Evolutionary conservation across 2,888 invertebrate genomes (phyloP), one percentile per base, ranked within the genome.

Genomic region (Anarsia innoxiella): DNA sequence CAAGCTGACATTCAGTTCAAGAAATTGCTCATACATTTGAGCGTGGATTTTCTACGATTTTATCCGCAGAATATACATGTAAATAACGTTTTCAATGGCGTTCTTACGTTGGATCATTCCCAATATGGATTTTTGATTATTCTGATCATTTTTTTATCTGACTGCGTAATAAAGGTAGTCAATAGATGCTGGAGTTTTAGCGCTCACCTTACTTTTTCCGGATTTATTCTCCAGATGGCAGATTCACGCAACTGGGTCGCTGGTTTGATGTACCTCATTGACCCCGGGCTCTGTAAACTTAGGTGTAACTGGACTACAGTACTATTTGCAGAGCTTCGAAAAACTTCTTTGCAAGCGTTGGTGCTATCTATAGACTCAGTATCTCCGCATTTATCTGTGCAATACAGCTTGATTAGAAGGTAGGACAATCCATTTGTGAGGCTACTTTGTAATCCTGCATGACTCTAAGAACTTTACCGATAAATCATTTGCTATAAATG

Each of bases 211-310:
- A 19, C 19, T 19, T 19, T 19, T 19, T 5, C 19, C 19, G 19
- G 19, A 19, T 19, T 19, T 19, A 19, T 27, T 33, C 53, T 57
- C n/a, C 45, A 83, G 83, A 54, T 77, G 61, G 45, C 74, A 2
- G 66, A 66, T 41, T 47, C 57, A 1, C 60, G 62, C 2, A 39
- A 65, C 30, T 84, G 80, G 79, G 43, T 80, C 0, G 37, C 73
- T 4, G 83, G 82, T 0, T 49, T 84, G 4, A 69, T 76, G 66
- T 80, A 73, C 37, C 37, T 84, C 16, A 36, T 83, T 23, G 82
- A 82, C 39, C 80, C 82, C 6, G 73, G 62, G 0, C 59, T 80
- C 2, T 49, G 63, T 31, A 39, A 44, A 1, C 60, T 80, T 2
- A 55, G 73, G 11, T 48, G 59, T 0, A 56, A 30, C 0, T 84